These are phyloP conservation scores for Aleiodes testaceus DNA, from an alignment of 2,888 invertebrate genomes.

Conservation along the genomic window DNA sequence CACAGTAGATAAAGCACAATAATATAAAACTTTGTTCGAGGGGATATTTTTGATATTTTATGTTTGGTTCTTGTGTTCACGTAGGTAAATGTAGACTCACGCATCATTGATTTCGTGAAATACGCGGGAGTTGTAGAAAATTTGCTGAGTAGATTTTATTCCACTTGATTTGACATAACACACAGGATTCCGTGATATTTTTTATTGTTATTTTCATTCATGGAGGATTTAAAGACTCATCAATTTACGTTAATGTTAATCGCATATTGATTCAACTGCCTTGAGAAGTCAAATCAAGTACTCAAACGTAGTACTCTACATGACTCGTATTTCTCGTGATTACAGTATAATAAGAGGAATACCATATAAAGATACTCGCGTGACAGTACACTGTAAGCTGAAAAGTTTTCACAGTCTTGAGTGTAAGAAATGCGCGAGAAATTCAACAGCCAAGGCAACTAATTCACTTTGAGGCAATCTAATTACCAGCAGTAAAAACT, in stretches of 20 bases:
- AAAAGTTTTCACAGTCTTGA: constrained; percentile 7
- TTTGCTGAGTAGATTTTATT: constrained; percentile 43
- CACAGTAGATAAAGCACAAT: constrained; percentile 25
- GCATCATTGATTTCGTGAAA: constrained; percentile 50
- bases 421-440: constrained; percentile 23
- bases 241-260: constrained; percentile 24
- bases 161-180: constrained; percentile 35
- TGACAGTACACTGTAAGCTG: constrained; percentile 26
- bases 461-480: constrained; percentile 38
- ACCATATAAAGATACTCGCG: constrained; percentile 26
- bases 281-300: constrained; percentile 34
- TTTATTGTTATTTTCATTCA: background rate
- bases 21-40: background rate
- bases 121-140: constrained; percentile 29
- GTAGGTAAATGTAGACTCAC: constrained; percentile 45
- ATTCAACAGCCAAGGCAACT: constrained; percentile 38
- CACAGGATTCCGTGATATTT: constrained; percentile 24
- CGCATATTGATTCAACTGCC: constrained; percentile 11
- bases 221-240: constrained; percentile 4
- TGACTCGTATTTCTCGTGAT: constrained; percentile 9
- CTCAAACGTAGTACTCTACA: constrained; percentile 17
- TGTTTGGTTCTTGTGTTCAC: constrained; percentile 22
- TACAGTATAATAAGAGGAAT: background rate
- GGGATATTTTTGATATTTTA: constrained; percentile 12
- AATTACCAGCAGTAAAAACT: constrained; percentile 35